Base-by-base conservation (phyloP, 2,888 invertebrate genomes). In the Melitaea athalia region DNA sequence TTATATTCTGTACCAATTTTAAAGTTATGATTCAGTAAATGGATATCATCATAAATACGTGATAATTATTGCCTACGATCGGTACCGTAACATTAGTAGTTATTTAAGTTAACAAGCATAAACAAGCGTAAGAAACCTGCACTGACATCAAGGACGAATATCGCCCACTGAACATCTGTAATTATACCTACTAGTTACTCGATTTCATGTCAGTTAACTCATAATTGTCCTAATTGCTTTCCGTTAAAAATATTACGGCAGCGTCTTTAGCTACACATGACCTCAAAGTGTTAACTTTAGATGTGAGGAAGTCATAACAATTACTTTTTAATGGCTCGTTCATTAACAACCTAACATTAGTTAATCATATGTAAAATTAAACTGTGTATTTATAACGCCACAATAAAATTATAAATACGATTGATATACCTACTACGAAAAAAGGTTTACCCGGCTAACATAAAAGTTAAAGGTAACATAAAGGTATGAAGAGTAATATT, bases 141-240 rank as follows among this genome's bases (percentile, higher is more conserved):
- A 74, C 69, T 69, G 77, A 79, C 83, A 84, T 82, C 87, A 88
- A 87, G 88, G 87, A 76, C 81, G 78, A 74, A 71, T 76, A 71
- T 80, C 84, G 82, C 82, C 85, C 80, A 86, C 83, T 72, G 69
- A 68, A 71, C 71, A 70, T 68, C 73, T 79, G 74, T 66, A 75
- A 76, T 76, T 70, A 70, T 70, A 47, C 57, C 59, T 49, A 57
- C 78, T 80, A 77, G 82, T 81, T 83, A 81, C 77, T 79, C 79
- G 82, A 86, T 88, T 87, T 84, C 81, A 86, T 80, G 82, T 79
- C 81, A 83, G 83, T 87, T 84, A 82, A 78, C 78, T 79, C 67
- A 72, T 78, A 77, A 81, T 79, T 77, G 74, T 71, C 74, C 81
- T 78, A 81, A 84, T 85, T 75, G 77, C 75, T 78, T 78, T 82